These are phyloP conservation scores for Sinocyclocheilus anshuiensis DNA, from an alignment of 2,113 vertebrate genomes.

Conservation along the genomic window DNA sequence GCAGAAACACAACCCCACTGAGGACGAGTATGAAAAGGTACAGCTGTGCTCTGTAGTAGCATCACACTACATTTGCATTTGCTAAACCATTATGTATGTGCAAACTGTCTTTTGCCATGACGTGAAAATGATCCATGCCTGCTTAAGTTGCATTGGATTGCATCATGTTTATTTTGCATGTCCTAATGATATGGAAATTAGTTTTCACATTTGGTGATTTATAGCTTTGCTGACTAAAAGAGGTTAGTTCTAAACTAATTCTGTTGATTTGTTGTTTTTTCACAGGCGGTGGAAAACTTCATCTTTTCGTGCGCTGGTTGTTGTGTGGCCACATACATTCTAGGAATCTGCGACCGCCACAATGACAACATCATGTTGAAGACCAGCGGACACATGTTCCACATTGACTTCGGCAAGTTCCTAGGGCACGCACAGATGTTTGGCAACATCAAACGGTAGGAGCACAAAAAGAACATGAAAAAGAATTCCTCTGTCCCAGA, in stretches of 20 bases:
- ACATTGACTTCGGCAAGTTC: constrained; percentile 97
- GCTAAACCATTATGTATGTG: background rate
- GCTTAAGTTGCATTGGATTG: constrained; percentile 17
- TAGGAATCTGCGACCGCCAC: constrained; percentile 97
- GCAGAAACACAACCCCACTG: constrained; percentile 92
- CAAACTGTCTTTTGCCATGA: background rate
- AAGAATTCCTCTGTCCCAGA: background rate
- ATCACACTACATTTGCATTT: background rate
- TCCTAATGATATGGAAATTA: background rate
- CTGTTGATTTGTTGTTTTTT: constrained; percentile 10
- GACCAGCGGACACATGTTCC: constrained; percentile 97
- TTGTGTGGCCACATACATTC: constrained; percentile 95
- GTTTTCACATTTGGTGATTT: background rate
- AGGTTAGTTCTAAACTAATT: background rate
- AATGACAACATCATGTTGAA: constrained; percentile 99
- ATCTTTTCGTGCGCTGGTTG: constrained; percentile 97
- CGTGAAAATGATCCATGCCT: background rate
- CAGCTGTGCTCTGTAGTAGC: background rate
- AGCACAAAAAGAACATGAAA: background rate
- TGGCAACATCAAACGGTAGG: constrained; percentile 95
- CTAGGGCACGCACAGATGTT: constrained; percentile 98
- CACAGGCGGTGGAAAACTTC: constrained; percentile 96
- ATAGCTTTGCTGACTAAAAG: background rate
- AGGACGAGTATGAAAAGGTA: constrained; percentile 95
- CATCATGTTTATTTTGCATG: constrained; percentile 6